Evolutionary conservation across 2,888 invertebrate species (phyloP).

Genomic region (Schrankia costaestrigalis): DNA sequence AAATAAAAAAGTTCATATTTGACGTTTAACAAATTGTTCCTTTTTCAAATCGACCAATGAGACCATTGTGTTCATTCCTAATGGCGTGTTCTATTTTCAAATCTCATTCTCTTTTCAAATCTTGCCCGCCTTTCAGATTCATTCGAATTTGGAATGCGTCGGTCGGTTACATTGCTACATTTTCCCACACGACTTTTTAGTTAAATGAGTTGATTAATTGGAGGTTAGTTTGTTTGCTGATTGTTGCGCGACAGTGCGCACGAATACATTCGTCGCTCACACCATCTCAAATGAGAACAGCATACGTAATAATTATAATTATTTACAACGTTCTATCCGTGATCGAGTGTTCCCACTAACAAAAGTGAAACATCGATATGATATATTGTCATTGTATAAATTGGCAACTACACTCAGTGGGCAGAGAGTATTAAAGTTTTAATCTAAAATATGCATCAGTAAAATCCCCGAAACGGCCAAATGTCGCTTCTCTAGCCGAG

Average conservation of each 20-base stretch:
- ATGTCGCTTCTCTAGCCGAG: conserved; percentile 65
- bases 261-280: no score
- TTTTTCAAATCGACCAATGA: conserved; percentile 81
- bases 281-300: conserved; percentile 12
- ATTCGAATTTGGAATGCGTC: conserved; percentile 79
- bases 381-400: conserved; percentile 49
- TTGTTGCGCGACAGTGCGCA: conserved; percentile 25
- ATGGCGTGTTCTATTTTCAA: conserved; percentile 80
- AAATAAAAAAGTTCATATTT: conserved; percentile 79
- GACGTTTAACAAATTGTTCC: conserved; percentile 81
- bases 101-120: conserved; percentile 80
- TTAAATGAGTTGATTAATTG: conserved; percentile 78
- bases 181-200: conserved; percentile 78
- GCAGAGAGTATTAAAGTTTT: conserved; percentile 60
- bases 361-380: conserved; percentile 45
- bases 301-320: conserved; percentile 34
- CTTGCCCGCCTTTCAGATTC: conserved; percentile 76
- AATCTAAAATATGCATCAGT: conserved; percentile 75
- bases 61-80: conserved; percentile 78
- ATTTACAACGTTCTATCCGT: conserved; percentile 33
- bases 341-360: conserved; percentile 39
- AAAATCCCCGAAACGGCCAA: conserved; percentile 72
- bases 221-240: conserved; percentile 50
- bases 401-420: conserved; percentile 40
- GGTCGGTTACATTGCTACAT: conserved; percentile 59